A percentile compares a stretch with the other conserved stretches of the same genome.
phyloP scores from a whole-genome alignment of 2,888 invertebrate genomes.

The Anthophora plumipes region DNA sequence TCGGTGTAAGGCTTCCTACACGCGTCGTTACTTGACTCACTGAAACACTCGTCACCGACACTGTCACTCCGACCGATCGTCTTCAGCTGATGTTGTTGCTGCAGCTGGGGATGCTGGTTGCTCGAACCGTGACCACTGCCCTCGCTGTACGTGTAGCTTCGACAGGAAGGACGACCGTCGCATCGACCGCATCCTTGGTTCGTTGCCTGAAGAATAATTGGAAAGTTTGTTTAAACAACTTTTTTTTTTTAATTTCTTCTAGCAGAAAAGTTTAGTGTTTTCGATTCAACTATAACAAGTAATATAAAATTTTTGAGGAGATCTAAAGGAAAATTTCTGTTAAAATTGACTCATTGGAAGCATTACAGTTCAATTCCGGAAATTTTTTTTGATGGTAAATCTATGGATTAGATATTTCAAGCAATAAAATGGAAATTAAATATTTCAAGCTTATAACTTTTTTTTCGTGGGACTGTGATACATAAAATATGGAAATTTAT shows the following conservation, averaged over 20 bases:
- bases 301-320: too few species aligned
- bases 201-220: constrained; percentile 35
- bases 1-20: constrained; percentile 61
- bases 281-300: too few species aligned
- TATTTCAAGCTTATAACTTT: too few species aligned
- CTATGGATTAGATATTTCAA: too few species aligned
- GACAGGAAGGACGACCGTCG: constrained; percentile 73
- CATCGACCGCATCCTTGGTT: constrained; percentile 66
- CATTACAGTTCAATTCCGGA: too few species aligned
- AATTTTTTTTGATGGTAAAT: too few species aligned
- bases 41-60: constrained; percentile 79
- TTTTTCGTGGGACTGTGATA: too few species aligned
- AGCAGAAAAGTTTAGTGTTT: too few species aligned
- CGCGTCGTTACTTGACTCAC: constrained; percentile 66
- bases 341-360: too few species aligned
- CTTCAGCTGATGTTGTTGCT: constrained; percentile 60
- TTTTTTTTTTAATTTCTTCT: background rate
- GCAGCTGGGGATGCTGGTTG: constrained; percentile 53
- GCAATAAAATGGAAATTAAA: too few species aligned
- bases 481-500: too few species aligned
- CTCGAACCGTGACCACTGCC: constrained; percentile 65
- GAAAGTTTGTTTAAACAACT: background rate
- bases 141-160: constrained; percentile 79
- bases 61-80: constrained; percentile 79
- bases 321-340: too few species aligned